A percentile compares a stretch with the other conserved stretches of the same genome.
phyloP scores from a whole-genome alignment of 2,888 invertebrate genomes.

The Drosophila prolongata region DNA sequence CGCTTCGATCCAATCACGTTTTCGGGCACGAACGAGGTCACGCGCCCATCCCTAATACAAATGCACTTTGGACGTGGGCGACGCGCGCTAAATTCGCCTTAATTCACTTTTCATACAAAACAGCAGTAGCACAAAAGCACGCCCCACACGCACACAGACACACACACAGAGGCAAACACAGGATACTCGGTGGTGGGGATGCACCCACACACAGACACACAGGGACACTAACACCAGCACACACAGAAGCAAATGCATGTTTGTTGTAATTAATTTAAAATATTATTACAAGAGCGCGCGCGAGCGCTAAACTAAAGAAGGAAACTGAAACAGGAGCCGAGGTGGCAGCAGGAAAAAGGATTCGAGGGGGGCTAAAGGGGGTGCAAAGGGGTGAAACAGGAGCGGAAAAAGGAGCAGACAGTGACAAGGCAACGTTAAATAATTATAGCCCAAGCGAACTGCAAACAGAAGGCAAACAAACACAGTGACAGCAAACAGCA shows the following conservation, averaged over 20 bases:
- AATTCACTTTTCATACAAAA: conserved; percentile 80
- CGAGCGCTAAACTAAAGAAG: conserved; percentile 74
- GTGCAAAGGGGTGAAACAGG: neutral
- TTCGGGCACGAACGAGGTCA: conserved; percentile 37
- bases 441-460: conserved; percentile 76
- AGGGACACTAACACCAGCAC: conserved; percentile 26
- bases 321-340: conserved; percentile 43
- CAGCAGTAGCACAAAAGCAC: conserved; percentile 71
- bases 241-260: conserved; percentile 56
- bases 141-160: conserved; percentile 53
- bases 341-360: conserved; percentile 18
- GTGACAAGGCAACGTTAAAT: conserved; percentile 72
- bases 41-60: conserved; percentile 58
- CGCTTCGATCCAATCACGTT: conserved; percentile 34
- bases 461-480: conserved; percentile 55
- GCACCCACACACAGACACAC: conserved; percentile 28
- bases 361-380: neutral
- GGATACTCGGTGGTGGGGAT: conserved; percentile 2
- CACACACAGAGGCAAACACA: conserved; percentile 5
- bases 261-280: conserved; percentile 83
- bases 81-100: conserved; percentile 79
- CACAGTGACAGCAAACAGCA: conserved; percentile 33
- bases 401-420: conserved; percentile 31
- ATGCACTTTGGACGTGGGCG: conserved; percentile 79
- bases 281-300: conserved; percentile 79